These are phyloP conservation scores for Siphamia tubifer DNA, from an alignment of 2,113 vertebrate species.

Conservation along the genomic window DNA sequence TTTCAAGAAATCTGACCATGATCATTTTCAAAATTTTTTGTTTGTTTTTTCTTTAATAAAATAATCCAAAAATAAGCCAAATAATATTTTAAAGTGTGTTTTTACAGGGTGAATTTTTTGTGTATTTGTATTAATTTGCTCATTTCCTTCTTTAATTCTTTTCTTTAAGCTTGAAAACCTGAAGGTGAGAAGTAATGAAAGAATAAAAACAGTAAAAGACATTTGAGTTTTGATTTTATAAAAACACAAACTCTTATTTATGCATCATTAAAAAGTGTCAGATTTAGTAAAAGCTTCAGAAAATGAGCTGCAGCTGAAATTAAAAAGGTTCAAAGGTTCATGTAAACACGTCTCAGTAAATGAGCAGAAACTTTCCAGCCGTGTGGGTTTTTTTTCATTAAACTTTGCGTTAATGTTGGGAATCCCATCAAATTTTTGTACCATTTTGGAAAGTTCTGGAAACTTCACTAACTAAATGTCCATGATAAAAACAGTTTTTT, in stretches of 20 bases:
- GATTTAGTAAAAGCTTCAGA: neutral
- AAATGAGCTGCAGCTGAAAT: neutral
- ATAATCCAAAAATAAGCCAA: no score
- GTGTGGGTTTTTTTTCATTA: neutral
- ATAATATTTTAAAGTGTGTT: no score
- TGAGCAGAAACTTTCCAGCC: neutral
- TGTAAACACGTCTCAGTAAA: constrained; percentile 2
- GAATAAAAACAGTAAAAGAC: no score
- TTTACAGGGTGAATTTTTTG: no score
- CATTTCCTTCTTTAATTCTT: no score
- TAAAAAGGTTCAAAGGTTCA: neutral
- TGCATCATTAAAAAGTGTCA: neutral
- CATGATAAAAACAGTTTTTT: no score
- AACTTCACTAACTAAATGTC: no score
- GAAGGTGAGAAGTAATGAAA: neutral
- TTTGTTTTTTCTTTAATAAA: no score
- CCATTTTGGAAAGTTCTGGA: neutral
- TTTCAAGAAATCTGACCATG: no score
- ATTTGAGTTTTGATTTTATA: neutral
- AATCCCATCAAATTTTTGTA: neutral
- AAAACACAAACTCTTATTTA: neutral
- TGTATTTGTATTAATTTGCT: no score
- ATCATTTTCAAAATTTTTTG: no score
- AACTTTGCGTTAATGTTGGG: neutral
- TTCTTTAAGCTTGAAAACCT: neutral